These are phyloP conservation scores for Meandrina meandrites DNA, from an alignment of 92 coral and sea anemone genomes.

Conservation along the genomic window DNA sequence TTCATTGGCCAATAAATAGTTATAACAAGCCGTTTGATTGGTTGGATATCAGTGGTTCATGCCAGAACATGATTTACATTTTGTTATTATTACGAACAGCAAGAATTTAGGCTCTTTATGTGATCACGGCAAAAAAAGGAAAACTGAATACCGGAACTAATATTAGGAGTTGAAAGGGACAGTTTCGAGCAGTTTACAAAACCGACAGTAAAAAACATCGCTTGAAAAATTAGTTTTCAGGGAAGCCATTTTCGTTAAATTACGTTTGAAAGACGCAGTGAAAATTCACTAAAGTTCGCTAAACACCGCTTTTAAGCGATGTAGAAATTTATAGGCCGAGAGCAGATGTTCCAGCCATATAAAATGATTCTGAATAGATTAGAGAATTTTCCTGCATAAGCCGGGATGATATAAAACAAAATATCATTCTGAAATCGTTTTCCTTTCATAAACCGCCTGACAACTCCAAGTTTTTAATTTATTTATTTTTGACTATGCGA, in stretches of 20 bases:
- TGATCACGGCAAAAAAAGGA: conserved; percentile 58
- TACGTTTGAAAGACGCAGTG: conserved; percentile 49
- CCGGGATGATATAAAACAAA: conserved; percentile 2
- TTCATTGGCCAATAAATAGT: conserved; percentile 72
- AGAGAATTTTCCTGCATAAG: conserved; percentile 19
- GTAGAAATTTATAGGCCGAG: conserved; percentile 40
- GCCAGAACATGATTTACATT: conserved; percentile 87
- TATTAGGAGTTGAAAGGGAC: conserved; percentile 43
- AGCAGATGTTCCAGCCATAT: conserved; percentile 50
- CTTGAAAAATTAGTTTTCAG: conserved; percentile 53
- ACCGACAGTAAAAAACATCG: conserved; percentile 47
- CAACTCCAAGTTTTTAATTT: conserved; percentile 26
- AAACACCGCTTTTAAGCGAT: conserved; percentile 53
- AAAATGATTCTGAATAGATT: conserved; percentile 34
- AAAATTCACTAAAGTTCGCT: conserved; percentile 65
- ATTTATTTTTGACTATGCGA: conserved; percentile 30
- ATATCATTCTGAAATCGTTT: conserved; percentile 1
- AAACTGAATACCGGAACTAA: conserved; percentile 82
- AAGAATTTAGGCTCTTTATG: conserved; percentile 66
- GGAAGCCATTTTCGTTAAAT: conserved; percentile 66
- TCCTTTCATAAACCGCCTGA: not conserved
- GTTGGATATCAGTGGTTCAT: conserved; percentile 67
- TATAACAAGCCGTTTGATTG: conserved; percentile 69
- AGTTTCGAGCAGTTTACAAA: conserved; percentile 63
- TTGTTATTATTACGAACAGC: conserved; percentile 63